Evolutionary conservation across 1,140 invertebrate species (phyloP).

Genomic region (Hycleus cichorii): DNA sequence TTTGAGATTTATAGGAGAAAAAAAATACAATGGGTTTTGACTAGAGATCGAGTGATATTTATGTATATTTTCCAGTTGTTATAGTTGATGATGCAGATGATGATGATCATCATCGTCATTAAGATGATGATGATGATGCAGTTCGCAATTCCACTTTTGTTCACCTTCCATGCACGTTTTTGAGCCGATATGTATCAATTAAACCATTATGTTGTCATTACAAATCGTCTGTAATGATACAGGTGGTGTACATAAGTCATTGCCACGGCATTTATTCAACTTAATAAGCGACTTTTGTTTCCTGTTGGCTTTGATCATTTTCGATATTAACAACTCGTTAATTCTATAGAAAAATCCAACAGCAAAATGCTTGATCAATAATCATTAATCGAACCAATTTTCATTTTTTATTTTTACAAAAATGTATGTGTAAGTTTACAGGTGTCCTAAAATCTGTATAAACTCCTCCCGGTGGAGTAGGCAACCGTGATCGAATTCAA

Average conservation of each 20-base stretch:
- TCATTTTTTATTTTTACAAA: too few species aligned
- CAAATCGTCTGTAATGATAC: conserved; percentile 27
- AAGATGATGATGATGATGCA: neutral
- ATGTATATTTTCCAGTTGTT: too few species aligned
- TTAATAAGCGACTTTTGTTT: conserved; percentile 14
- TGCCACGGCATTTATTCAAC: conserved; percentile 12
- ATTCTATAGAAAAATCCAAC: neutral
- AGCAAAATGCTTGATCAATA: neutral
- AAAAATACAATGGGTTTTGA: too few species aligned
- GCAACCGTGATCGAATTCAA: too few species aligned
- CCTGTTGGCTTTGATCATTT: conserved; percentile 13
- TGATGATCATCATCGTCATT: too few species aligned
- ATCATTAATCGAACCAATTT: neutral
- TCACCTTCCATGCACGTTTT: conserved; percentile 14
- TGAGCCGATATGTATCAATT: conserved; percentile 23
- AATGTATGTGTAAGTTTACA: too few species aligned
- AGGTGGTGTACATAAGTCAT: conserved; percentile 16
- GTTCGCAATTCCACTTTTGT: conserved; percentile 19
- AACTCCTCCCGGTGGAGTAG: too few species aligned
- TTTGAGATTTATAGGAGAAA: neutral
- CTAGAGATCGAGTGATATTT: too few species aligned
- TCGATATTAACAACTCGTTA: neutral
- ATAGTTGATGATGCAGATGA: too few species aligned
- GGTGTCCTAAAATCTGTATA: too few species aligned
- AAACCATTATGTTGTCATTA: conserved; percentile 28